Conservation (phyloP, 2,888 invertebrate genomes). For the Parnassius smintheus region DNA sequence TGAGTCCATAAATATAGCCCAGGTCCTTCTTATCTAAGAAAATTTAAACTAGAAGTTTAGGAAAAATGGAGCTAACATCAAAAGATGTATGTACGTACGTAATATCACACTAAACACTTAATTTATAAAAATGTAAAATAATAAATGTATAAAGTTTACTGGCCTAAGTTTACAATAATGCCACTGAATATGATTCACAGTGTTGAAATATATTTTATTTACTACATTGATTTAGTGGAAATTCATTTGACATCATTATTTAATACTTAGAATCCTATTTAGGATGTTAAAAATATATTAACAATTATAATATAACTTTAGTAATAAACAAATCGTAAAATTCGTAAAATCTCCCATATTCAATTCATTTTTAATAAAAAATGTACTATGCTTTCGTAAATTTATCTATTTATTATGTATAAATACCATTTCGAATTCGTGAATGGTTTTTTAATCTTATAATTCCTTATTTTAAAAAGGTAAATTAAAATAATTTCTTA, state of each 20-base stretch:
- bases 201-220: conserved; percentile 1
- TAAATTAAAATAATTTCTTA: too few relatives aligned
- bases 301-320: neutral
- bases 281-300: neutral
- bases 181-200: conserved; percentile 32
- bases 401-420: too few relatives aligned
- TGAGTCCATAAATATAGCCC: neutral
- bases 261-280: neutral
- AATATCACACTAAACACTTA: conserved; percentile 25
- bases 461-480: too few relatives aligned
- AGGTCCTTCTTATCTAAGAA: neutral
- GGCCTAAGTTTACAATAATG: conserved; percentile 57
- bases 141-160: conserved; percentile 52
- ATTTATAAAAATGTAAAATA: conserved; percentile 26
- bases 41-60: conserved; percentile 20
- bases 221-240: neutral
- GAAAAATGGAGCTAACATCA: conserved; percentile 18
- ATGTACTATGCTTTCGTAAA: too few relatives aligned
- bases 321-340: too few relatives aligned
- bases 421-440: too few relatives aligned
- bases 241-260: conserved; percentile 8
- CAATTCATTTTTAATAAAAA: too few relatives aligned
- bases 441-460: too few relatives aligned
- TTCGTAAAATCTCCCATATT: too few relatives aligned
- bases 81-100: conserved; percentile 17